Evolutionary conservation across 2,888 invertebrate genomes (phyloP).

Genomic region (Oxyteleia sp.): DNA sequence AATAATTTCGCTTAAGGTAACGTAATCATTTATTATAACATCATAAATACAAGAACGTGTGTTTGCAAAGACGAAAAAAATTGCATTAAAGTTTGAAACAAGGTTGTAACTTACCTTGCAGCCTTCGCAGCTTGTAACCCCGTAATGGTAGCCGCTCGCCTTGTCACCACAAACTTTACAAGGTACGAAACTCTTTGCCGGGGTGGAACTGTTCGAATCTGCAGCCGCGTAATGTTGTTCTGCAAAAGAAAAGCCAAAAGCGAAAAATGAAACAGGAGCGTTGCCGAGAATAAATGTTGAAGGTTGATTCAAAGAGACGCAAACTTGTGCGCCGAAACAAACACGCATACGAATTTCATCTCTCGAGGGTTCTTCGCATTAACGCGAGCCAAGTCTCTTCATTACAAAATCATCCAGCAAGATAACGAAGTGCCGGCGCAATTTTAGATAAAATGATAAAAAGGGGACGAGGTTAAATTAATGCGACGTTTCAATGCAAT

Average conservation of each 20-base stretch:
- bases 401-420: slow-evolving; percentile 21
- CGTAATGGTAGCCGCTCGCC: slow-evolving; percentile 98
- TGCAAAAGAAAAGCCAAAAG: slow-evolving; percentile 85
- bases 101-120: slow-evolving; percentile 93
- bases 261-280: slow-evolving; percentile 45
- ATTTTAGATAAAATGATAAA: slow-evolving; percentile 15
- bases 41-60: slow-evolving; percentile 25
- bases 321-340: slow-evolving; percentile 10
- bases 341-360: slow-evolving; percentile 14
- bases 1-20: slow-evolving; percentile 11
- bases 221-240: slow-evolving; percentile 93
- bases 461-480: slow-evolving; percentile 8
- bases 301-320: slow-evolving; percentile 29
- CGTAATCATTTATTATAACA: slow-evolving; percentile 18
- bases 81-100: slow-evolving; percentile 43
- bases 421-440: slow-evolving; percentile 20
- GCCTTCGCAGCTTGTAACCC: slow-evolving; percentile 99
- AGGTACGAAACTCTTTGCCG: slow-evolving; percentile 95
- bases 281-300: slow-evolving; percentile 34
- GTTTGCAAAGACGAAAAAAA: slow-evolving; percentile 37
- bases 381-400: slow-evolving; percentile 32
- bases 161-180: slow-evolving; percentile 99
- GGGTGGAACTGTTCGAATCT: slow-evolving; percentile 93
- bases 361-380: slow-evolving; percentile 22
- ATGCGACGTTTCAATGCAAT: neutral